Percentiles rank a stretch among this genome's conserved stretches.
phyloP scores from a whole-genome alignment of 2,797 vertebrate genomes.

The Microctenopoma steveboyesi region DNA sequence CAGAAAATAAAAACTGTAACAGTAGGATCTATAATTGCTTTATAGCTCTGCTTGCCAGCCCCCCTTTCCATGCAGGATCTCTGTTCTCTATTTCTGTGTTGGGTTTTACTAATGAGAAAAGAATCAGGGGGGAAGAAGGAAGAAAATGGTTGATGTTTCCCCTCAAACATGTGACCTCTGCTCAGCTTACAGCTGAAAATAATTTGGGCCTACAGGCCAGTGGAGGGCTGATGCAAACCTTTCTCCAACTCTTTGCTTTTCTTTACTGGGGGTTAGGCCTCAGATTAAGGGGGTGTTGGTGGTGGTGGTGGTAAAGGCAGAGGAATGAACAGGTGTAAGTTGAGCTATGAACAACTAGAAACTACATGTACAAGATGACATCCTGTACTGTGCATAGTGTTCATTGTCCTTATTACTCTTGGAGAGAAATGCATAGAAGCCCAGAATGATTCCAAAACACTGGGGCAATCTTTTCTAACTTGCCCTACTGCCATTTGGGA shows the following conservation, averaged over 20 bases:
- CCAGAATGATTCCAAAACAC: slow-evolving; percentile 43
- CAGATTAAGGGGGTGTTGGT: slow-evolving; percentile 18
- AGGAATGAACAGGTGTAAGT: slow-evolving; percentile 26
- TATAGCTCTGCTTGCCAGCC: slow-evolving; percentile 18
- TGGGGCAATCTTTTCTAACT: slow-evolving; percentile 45
- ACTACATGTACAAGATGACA: slow-evolving; percentile 19
- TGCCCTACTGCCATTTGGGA: slow-evolving; percentile 42
- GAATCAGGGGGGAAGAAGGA: slow-evolving; percentile 43
- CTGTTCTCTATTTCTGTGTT: slow-evolving; percentile 62
- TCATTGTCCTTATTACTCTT: slow-evolving; percentile 22
- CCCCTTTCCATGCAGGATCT: slow-evolving; percentile 44
- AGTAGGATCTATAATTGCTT: slow-evolving; percentile 61
- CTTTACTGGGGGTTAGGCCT: slow-evolving; percentile 42
- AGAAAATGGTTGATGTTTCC: slow-evolving; percentile 73
- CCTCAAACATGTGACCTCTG: slow-evolving; percentile 81
- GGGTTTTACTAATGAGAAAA: slow-evolving; percentile 57
- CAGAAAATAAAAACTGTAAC: slow-evolving; percentile 47
- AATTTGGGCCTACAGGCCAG: slow-evolving; percentile 78
- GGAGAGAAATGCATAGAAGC: slow-evolving; percentile 17
- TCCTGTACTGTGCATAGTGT: slow-evolving; percentile 14
- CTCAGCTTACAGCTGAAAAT: slow-evolving; percentile 85
- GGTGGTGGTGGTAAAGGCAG: slow-evolving; percentile 32
- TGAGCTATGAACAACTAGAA: slow-evolving; percentile 31
- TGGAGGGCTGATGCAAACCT: slow-evolving; percentile 68
- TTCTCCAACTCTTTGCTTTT: slow-evolving; percentile 45